A percentile compares a stretch with the other conserved stretches of the same genome.
Conservation (phyloP, 2,797 vertebrate species). For the Onychomys arenicola region DNA sequence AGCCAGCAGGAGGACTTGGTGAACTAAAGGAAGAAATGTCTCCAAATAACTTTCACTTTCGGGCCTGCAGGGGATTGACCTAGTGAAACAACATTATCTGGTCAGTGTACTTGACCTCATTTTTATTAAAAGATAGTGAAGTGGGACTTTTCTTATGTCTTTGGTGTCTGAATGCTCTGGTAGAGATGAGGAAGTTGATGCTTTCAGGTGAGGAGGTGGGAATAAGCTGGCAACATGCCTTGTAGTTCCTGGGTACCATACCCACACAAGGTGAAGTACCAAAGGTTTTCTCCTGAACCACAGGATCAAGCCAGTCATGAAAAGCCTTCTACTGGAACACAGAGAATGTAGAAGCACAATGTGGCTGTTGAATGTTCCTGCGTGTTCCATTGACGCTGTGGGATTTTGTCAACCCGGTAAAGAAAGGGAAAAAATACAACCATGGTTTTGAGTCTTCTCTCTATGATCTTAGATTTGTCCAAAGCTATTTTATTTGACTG, state of each 20-base stretch:
- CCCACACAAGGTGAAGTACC: background rate
- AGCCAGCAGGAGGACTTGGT: background rate
- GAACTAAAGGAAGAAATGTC: background rate
- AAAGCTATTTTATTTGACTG: background rate
- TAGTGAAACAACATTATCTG: background rate
- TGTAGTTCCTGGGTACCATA: background rate
- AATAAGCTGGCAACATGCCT: background rate
- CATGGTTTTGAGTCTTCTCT: background rate
- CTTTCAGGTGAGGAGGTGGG: background rate
- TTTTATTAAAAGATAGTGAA: constrained; percentile 33
- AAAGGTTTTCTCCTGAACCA: background rate
- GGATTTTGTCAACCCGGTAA: background rate
- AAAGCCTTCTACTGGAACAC: background rate
- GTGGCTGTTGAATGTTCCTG: no score
- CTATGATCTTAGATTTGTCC: background rate
- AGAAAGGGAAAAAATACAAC: background rate
- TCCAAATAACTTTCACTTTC: background rate
- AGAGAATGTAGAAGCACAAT: fast-evolving
- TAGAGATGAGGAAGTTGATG: background rate
- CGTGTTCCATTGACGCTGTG: background rate
- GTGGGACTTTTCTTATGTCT: background rate
- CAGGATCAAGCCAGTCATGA: background rate
- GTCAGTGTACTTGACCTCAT: background rate
- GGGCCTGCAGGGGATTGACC: background rate
- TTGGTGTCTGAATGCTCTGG: background rate